A percentile compares a stretch with the other conserved stretches of the same genome.
These are phyloP conservation scores for Pardalotus punctatus DNA, from an alignment of 2,113 vertebrate genomes.

Conservation along the genomic window DNA sequence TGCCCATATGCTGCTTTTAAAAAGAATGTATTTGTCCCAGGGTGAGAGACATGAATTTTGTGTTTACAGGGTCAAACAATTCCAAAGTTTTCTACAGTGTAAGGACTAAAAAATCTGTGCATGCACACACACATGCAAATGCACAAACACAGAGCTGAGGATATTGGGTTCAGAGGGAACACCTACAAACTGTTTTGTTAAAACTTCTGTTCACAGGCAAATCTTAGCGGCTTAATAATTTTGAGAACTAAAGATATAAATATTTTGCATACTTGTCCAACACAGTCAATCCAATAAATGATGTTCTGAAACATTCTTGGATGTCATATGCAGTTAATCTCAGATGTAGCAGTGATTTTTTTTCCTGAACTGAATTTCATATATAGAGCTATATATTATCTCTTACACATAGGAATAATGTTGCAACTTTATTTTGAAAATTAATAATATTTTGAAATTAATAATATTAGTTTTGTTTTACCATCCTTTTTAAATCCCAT, in stretches of 20 bases:
- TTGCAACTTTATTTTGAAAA: slow-evolving; percentile 7
- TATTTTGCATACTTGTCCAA: slow-evolving; percentile 71
- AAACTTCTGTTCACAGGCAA: slow-evolving; percentile 65
- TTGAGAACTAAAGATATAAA: slow-evolving; percentile 67
- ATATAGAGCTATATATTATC: neutral
- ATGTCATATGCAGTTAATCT: slow-evolving; percentile 54
- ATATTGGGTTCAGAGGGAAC: slow-evolving; percentile 47
- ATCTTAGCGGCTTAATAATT: slow-evolving; percentile 70
- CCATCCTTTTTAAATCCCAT: neutral
- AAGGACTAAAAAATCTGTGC: slow-evolving; percentile 71
- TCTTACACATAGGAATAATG: neutral
- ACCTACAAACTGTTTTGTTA: slow-evolving; percentile 66
- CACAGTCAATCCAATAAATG: slow-evolving; percentile 70
- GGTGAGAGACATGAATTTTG: slow-evolving; percentile 80
- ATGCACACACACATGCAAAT: slow-evolving; percentile 29
- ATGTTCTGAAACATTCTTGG: slow-evolving; percentile 54
- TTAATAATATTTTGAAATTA: neutral
- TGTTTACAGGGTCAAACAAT: slow-evolving; percentile 78
- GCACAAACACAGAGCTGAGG: slow-evolving; percentile 15
- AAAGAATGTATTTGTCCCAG: slow-evolving; percentile 80
- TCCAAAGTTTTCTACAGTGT: slow-evolving; percentile 72
- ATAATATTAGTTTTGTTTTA: neutral
- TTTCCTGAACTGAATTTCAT: slow-evolving; percentile 31
- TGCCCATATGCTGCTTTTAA: slow-evolving; percentile 86
- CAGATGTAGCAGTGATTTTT: slow-evolving; percentile 16